Evolutionary conservation across 2,888 invertebrate species (phyloP).

Genomic region (Tipula vernalis): DNA sequence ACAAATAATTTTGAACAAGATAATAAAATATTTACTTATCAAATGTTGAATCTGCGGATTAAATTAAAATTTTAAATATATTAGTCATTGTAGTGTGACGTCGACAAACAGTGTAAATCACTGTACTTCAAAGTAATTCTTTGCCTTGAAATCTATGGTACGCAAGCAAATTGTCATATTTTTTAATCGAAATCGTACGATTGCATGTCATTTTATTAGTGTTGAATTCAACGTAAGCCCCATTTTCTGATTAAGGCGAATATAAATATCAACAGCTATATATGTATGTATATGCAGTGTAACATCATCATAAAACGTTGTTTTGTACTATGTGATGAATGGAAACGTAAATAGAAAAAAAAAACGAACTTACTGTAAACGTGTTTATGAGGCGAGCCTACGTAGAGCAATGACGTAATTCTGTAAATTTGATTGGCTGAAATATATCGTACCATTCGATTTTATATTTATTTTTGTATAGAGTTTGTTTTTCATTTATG

Average conservation of each 20-base stretch:
- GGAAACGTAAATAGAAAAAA: conserved; percentile 4
- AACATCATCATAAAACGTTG: neutral
- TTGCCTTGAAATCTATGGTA: too few species aligned
- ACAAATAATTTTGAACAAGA: too few species aligned
- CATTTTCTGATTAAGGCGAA: neutral
- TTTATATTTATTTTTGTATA: conserved; percentile 6
- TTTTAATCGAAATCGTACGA: too few species aligned
- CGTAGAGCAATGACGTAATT: neutral
- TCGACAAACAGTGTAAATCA: too few species aligned
- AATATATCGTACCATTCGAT: conserved; percentile 9
- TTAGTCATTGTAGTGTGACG: too few species aligned
- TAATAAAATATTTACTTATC: too few species aligned
- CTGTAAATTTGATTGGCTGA: conserved; percentile 6
- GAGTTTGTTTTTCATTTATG: neutral
- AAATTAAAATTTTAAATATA: too few species aligned
- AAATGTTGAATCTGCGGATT: too few species aligned
- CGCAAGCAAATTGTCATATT: too few species aligned
- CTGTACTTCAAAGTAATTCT: too few species aligned
- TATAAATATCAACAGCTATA: neutral
- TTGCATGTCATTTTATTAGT: neutral
- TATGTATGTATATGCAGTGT: neutral
- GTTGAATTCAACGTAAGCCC: neutral
- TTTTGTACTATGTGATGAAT: neutral
- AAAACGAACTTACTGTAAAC: neutral
- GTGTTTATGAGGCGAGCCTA: conserved; percentile 8